Base-by-base conservation (phyloP, 1,140 invertebrate genomes). In the Cydia pomonella region DNA sequence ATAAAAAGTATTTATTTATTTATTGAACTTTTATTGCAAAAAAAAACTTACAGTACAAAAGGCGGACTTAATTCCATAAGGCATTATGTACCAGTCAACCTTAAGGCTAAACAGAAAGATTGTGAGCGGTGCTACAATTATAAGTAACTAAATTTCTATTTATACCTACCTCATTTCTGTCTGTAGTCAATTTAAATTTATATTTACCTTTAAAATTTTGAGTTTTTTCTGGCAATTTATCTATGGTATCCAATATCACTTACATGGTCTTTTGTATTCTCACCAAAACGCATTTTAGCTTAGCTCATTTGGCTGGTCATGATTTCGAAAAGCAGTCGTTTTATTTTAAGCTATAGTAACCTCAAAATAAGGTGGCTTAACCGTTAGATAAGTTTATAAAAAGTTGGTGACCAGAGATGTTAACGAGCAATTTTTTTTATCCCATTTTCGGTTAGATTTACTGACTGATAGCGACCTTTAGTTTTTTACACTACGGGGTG, bases 381-480 rank as follows among this genome's bases (percentile, higher is more conserved):
- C 13, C 2, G 13, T 69, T 18, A 13, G 29, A n/a, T 27, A 0
- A 21, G 33, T 69, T 33, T 33, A 7, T 13, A 41, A 29, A 33
- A 33, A 25, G 1, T 25, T 64, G 62, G 25, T 69, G 64, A 59
- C 53, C 53, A 59, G 23, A 59, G 53, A 69, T 69, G 64, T 69
- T 69, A 69, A 69, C 27, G 64, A 69, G 64, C n/a, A 41, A 4
- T 69, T 33, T 69, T 69, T 69, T 69, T 69, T 69, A n/a, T 38
- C 64, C 63, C 29, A 27, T 33, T 66, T 66, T 66, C 4, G 64
- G 29, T 38, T 69, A 29, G 64, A 69, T 69, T 66, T 69, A 69
- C 64, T n/a, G 64, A 38, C 64, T 33, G 64, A 69, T 69, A 69
- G 64, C 21, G 64, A 33, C 27, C 64, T 33, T 66, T 66, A 13